phyloP scores from a whole-genome alignment of 2,888 invertebrate genomes.

The Loripinus fragilis region DNA sequence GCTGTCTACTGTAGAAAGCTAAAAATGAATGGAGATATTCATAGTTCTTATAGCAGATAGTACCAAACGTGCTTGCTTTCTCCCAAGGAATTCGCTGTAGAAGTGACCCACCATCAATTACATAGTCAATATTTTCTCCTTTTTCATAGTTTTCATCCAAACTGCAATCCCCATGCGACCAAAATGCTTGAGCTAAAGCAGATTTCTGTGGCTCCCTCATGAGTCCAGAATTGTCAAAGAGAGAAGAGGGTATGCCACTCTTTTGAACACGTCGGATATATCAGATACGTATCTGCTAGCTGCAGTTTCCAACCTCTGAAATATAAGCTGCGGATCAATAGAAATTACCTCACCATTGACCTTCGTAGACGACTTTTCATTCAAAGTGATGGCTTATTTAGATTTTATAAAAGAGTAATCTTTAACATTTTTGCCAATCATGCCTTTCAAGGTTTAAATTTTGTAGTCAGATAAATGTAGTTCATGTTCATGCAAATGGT shows the following conservation, averaged over 20 bases:
- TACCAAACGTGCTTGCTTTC: conserved; percentile 10
- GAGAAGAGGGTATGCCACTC: conserved; percentile 8
- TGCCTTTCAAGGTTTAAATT: background rate
- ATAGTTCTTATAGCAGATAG: conserved; percentile 18
- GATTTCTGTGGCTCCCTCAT: conserved; percentile 20
- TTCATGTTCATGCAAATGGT: no score
- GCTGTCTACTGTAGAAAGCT: no score
- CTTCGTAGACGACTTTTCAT: conserved; percentile 11
- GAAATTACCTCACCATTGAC: conserved; percentile 8
- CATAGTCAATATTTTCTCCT: background rate
- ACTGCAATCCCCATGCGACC: conserved; percentile 19
- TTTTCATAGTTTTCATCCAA: background rate
- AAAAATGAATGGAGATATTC: no score
- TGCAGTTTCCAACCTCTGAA: conserved; percentile 29
- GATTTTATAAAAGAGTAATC: conserved; percentile 18
- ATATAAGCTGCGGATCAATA: conserved; percentile 32
- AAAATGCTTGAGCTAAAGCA: conserved; percentile 12
- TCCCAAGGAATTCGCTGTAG: conserved; percentile 24
- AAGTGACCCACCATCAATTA: conserved; percentile 20
- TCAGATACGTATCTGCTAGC: conserved; percentile 3
- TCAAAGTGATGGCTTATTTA: no score
- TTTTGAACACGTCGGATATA: background rate
- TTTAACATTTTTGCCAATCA: conserved; percentile 9
- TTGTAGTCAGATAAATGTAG: no score
- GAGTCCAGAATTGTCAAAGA: conserved; percentile 23